A percentile compares a stretch with the other conserved stretches of the same genome.
Conservation (phyloP, 1,140 invertebrate genomes). For the Drosophila lacteicornis region DNA sequence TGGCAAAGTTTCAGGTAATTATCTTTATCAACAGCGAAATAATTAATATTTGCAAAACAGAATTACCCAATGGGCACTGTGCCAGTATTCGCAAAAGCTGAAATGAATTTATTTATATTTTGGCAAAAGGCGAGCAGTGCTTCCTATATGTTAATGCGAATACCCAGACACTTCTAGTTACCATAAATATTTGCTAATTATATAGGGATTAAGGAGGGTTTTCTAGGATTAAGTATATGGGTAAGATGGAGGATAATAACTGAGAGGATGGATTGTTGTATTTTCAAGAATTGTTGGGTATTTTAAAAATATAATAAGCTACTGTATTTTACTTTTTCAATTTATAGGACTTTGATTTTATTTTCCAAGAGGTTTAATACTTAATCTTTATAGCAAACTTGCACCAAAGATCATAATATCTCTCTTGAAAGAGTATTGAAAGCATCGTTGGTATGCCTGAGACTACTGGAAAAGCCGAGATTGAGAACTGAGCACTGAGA, state of each 20-base stretch:
- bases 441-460: slow-evolving; percentile 18
- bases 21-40: slow-evolving; percentile 11
- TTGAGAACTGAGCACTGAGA: slow-evolving; percentile 13
- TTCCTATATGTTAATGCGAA: slow-evolving; percentile 5
- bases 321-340: too few relatives aligned
- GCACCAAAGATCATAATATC: background rate
- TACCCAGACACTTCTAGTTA: background rate
- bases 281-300: background rate
- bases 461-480: slow-evolving; percentile 19
- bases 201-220: too few relatives aligned
- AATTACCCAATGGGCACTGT: slow-evolving; percentile 22
- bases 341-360: too few relatives aligned
- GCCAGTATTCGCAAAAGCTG: slow-evolving; percentile 5
- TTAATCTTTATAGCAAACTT: background rate
- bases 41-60: slow-evolving; percentile 25
- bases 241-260: too few relatives aligned
- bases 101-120: slow-evolving; percentile 2
- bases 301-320: background rate
- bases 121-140: background rate
- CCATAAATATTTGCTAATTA: slow-evolving; percentile 2
- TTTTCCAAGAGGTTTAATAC: too few relatives aligned
- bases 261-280: too few relatives aligned
- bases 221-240: background rate
- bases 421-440: background rate
- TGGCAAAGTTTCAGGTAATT: slow-evolving; percentile 5